Percentiles rank a stretch among this genome's conserved stretches.
Conservation (phyloP, 1,140 invertebrate species). For the Pectinophora gossypiella region DNA sequence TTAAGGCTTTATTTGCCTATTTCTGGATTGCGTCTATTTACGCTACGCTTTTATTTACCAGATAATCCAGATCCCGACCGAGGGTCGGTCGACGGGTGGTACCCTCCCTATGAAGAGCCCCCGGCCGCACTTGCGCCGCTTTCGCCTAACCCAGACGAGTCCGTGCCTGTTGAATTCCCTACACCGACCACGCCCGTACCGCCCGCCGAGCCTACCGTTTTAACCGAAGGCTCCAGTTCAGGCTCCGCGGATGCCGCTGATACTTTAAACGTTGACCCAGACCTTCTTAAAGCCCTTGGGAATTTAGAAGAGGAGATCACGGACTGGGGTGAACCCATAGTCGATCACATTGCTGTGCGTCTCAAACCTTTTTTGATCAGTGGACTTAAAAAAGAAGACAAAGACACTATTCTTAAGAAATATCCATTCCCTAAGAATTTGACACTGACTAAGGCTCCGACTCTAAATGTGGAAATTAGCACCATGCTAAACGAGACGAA, state of each 20-base stretch:
- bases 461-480: slow-evolving; percentile 12
- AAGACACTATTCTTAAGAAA: slow-evolving; percentile 14
- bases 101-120: not conserved
- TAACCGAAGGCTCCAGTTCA: not conserved
- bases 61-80: not conserved
- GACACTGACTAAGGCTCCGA: slow-evolving; percentile 5
- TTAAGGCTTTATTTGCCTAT: not conserved
- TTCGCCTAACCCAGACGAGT: too few species aligned
- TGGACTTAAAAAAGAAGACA: slow-evolving; percentile 10
- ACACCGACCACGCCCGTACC: not conserved
- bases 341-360: not conserved
- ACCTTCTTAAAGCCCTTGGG: not conserved
- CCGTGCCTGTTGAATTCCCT: slow-evolving; percentile 4
- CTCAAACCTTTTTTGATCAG: slow-evolving; percentile 2
- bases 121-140: not conserved
- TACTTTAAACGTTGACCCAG: not conserved
- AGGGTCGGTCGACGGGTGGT: not conserved
- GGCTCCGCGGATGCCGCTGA: not conserved
- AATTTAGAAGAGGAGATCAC: not conserved
- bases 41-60: not conserved
- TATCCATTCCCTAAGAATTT: slow-evolving; percentile 13
- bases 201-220: not conserved
- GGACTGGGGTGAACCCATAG: not conserved
- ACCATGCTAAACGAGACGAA: slow-evolving; percentile 4
- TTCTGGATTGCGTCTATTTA: not conserved